Base-by-base conservation (phyloP, 37 sponge, comb jelly and placozoan species). In the Crambe crambe region DNA sequence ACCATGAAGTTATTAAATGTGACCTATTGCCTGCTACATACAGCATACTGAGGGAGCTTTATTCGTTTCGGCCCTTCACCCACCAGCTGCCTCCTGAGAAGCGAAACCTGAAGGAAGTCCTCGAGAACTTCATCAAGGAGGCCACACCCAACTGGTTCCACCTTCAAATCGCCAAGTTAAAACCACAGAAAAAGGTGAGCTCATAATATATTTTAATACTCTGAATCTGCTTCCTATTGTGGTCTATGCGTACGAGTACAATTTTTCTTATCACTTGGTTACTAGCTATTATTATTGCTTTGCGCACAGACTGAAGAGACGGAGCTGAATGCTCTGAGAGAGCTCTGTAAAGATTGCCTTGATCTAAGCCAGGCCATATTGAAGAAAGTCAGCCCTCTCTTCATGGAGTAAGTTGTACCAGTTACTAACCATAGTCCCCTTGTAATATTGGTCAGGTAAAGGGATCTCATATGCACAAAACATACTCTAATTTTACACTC, bases 351-450 rank as follows among this genome's bases (percentile, higher is more conserved):
- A 26, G 57, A 73, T 42, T 74, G 73, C 51, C 80, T 70, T 26
- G 12, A 73, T 41, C 75, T 59, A 38, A 60, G 80, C 42, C 37
- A 72, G 40, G 64, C 62, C n/a, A 57, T 51, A 0, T 36, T 44
- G 41, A 42, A 73, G 10, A 23, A 30, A 1, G 2, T 79, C 40
- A 37, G 60, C 40, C 80, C 74, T 56, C 36, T 67, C 58, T 86
- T 86, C 39, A 22, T 59, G 42, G 75, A 79, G 86, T 86, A 60
- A 73, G 86, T 72, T 1, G n/a, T 3, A 23, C 1, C 44, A 73
- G 17, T n/a, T n/a, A n/a, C n/a, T n/a, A n/a, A n/a, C n/a, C n/a
- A n/a, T n/a, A n/a, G n/a, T n/a, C n/a, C n/a, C n/a, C n/a, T n/a
- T n/a, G n/a, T n/a, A n/a, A n/a, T n/a, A n/a, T n/a, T n/a, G n/a